phyloP scores from a whole-genome alignment of 2,888 invertebrate species.

The Hyposoter didymator region DNA sequence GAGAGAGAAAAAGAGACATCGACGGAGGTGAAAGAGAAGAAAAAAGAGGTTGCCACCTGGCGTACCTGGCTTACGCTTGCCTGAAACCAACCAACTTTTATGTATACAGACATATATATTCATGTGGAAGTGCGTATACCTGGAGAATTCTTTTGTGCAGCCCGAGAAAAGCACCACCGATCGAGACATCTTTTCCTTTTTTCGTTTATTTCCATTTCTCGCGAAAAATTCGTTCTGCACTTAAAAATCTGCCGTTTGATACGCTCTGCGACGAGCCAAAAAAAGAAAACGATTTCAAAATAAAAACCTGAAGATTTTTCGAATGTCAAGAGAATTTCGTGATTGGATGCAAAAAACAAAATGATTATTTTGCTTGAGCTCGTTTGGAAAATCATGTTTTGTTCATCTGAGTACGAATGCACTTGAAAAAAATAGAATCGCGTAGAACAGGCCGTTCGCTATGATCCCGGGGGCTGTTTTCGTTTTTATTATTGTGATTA shows the following conservation, averaged over 20 bases:
- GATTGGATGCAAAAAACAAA: background rate
- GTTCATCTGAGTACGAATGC: background rate
- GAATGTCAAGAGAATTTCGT: background rate
- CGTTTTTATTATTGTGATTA: constrained; percentile 45
- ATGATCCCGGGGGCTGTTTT: constrained; percentile 14
- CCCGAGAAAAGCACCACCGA: constrained; percentile 68
- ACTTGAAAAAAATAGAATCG: too few species aligned
- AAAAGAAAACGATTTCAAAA: background rate
- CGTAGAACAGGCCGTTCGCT: background rate
- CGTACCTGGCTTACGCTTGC: constrained; percentile 81
- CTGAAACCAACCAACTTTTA: constrained; percentile 77
- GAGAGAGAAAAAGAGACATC: constrained; percentile 66
- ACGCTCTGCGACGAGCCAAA: background rate
- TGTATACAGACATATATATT: constrained; percentile 63
- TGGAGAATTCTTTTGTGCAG: constrained; percentile 79
- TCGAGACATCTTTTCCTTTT: constrained; percentile 46
- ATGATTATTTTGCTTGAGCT: background rate
- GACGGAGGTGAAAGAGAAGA: constrained; percentile 70
- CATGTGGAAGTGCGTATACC: constrained; percentile 70
- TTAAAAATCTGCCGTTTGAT: constrained; percentile 9
- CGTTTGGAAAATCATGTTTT: background rate
- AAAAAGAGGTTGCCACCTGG: constrained; percentile 82
- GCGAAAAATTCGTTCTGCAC: constrained; percentile 32
- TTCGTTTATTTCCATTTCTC: constrained; percentile 28
- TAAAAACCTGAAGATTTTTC: background rate